Conservation (phyloP, 2,797 vertebrate genomes). For the Antennarius maculatus region DNA sequence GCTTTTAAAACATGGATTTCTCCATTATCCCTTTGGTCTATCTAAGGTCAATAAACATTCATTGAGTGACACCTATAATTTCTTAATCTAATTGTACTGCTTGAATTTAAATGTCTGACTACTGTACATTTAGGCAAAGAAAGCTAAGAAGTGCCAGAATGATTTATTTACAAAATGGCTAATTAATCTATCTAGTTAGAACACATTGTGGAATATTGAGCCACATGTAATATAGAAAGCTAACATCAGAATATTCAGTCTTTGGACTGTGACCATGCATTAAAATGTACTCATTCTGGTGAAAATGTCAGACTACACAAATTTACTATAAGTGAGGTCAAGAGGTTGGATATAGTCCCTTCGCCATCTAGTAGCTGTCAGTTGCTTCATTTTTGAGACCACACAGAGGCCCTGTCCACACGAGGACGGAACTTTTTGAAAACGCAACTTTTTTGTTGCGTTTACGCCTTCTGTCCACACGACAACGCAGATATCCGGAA, state of each 20-base stretch:
- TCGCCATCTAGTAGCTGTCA: slow-evolving; percentile 27
- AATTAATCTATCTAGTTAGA: slow-evolving; percentile 18
- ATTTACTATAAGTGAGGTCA: slow-evolving; percentile 57
- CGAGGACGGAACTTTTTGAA: too few species aligned
- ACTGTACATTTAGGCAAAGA: slow-evolving; percentile 72
- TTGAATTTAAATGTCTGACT: slow-evolving; percentile 76
- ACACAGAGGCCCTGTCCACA: too few species aligned
- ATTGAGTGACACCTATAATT: slow-evolving; percentile 89
- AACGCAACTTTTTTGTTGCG: too few species aligned
- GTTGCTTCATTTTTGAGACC: slow-evolving; percentile 34
- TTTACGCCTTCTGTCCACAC: too few species aligned
- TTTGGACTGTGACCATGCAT: slow-evolving; percentile 45
- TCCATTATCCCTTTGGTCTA: slow-evolving; percentile 81
- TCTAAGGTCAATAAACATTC: slow-evolving; percentile 92
- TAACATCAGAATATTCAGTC: slow-evolving; percentile 16
- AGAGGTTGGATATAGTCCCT: slow-evolving; percentile 44
- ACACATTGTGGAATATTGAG: slow-evolving; percentile 7
- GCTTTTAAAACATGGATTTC: slow-evolving; percentile 85
- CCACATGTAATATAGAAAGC: slow-evolving; percentile 12
- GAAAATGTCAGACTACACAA: slow-evolving; percentile 56
- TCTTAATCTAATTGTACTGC: slow-evolving; percentile 87
- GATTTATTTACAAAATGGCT: slow-evolving; percentile 46
- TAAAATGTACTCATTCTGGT: slow-evolving; percentile 42
- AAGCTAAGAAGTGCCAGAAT: slow-evolving; percentile 28
- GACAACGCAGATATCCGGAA: too few species aligned